A percentile compares a stretch with the other conserved stretches of the same genome.
These are phyloP conservation scores for Oegoconia quadripuncta DNA, from an alignment of 2,888 invertebrate genomes.

Conservation along the genomic window DNA sequence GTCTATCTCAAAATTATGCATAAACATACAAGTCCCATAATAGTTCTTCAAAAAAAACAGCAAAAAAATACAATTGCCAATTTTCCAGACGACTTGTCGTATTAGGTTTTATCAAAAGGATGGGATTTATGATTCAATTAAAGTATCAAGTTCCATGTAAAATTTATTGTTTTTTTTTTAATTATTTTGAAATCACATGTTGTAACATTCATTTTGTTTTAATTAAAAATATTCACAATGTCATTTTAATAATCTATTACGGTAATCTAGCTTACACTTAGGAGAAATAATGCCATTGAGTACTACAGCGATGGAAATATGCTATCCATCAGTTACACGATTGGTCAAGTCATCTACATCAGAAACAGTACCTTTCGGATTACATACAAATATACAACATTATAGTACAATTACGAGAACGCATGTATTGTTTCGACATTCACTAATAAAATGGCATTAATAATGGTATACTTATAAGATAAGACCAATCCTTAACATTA, in stretches of 20 bases:
- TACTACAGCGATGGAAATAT: constrained; percentile 58
- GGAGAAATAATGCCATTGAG: constrained; percentile 77
- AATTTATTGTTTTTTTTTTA: constrained; percentile 79
- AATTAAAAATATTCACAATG: constrained; percentile 84
- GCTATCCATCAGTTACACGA: constrained; percentile 59
- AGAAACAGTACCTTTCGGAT: constrained; percentile 60
- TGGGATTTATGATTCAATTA: constrained; percentile 9
- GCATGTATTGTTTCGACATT: constrained; percentile 66
- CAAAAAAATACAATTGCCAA: too few species aligned
- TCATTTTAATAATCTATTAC: constrained; percentile 81
- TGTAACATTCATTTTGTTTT: constrained; percentile 81
- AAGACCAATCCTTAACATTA: constrained; percentile 65
- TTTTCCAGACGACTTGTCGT: too few species aligned
- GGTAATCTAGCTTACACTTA: constrained; percentile 78
- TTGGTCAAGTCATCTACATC: constrained; percentile 75
- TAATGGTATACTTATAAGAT: constrained; percentile 67
- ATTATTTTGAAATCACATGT: constrained; percentile 81
- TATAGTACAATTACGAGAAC: constrained; percentile 71
- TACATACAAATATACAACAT: constrained; percentile 76
- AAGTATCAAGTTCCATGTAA: constrained; percentile 58
- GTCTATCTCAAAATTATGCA: too few species aligned
- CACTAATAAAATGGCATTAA: constrained; percentile 76
- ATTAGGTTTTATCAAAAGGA: background rate
- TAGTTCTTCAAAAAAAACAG: too few species aligned
- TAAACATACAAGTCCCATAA: too few species aligned